Percentiles rank a stretch among this genome's conserved stretches.
Conservation (phyloP, 2,888 invertebrate genomes). For the Drosophila lacicola region DNA sequence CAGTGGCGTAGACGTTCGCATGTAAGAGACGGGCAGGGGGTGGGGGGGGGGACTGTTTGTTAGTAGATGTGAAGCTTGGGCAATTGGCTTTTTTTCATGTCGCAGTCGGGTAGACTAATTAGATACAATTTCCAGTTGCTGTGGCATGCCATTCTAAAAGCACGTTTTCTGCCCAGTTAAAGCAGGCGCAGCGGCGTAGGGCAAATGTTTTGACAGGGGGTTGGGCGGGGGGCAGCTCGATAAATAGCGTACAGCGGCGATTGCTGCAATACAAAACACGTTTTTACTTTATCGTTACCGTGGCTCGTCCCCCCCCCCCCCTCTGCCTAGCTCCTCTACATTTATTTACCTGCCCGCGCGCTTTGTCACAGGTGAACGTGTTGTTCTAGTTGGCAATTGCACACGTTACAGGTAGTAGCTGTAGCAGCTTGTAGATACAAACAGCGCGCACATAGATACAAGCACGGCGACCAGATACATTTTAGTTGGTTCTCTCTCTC, state of each 20-base stretch:
- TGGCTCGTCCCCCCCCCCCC: not conserved
- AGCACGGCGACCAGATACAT: conserved; percentile 19
- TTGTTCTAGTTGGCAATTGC: conserved; percentile 79
- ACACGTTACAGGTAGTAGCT: conserved; percentile 61
- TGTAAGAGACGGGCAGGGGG: not conserved
- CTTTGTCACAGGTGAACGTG: conserved; percentile 77
- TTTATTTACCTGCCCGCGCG: conserved; percentile 57
- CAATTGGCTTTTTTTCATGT: conserved; percentile 29
- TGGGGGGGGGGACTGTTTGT: not conserved
- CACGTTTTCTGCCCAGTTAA: conserved; percentile 66
- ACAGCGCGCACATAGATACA: conserved; percentile 7
- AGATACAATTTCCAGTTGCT: conserved; percentile 79
- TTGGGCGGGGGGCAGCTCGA: conserved; percentile 28
- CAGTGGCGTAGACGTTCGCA: no score
- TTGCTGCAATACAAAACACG: conserved; percentile 75
- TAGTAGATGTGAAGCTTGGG: conserved; percentile 21
- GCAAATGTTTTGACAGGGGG: not conserved
- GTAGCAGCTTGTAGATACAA: conserved; percentile 27
- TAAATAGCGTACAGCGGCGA: conserved; percentile 65
- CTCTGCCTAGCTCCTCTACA: conserved; percentile 15
- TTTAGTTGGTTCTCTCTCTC: not conserved
- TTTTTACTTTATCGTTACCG: conserved; percentile 67
- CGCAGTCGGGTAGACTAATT: conserved; percentile 71
- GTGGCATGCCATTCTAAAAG: conserved; percentile 66
- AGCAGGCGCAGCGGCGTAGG: not conserved